Conservation (phyloP, 1,140 invertebrate species). For the Choristoneura fumiferana region DNA sequence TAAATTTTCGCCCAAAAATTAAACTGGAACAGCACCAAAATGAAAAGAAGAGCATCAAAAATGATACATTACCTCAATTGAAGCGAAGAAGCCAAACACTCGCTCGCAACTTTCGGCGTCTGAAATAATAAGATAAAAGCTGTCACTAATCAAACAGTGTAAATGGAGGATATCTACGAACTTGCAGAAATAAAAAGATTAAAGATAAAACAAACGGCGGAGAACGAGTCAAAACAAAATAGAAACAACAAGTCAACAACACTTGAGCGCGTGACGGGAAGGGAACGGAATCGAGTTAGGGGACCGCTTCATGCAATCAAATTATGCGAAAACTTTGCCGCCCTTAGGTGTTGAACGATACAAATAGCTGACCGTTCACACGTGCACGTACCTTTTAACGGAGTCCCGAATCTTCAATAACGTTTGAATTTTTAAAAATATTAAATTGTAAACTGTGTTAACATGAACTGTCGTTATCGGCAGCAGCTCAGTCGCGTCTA, state of each 20-base stretch:
- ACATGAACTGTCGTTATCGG: slow-evolving; percentile 64
- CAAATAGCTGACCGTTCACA: slow-evolving; percentile 20
- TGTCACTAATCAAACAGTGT: slow-evolving; percentile 21
- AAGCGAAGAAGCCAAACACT: neutral
- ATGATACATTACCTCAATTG: slow-evolving; percentile 42
- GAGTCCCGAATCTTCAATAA: neutral
- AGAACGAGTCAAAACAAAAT: slow-evolving; percentile 55
- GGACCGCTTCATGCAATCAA: slow-evolving; percentile 55
- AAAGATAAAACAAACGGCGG: slow-evolving; percentile 31
- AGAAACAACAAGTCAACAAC: slow-evolving; percentile 70
- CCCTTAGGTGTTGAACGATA: slow-evolving; percentile 9
- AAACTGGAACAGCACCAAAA: slow-evolving; percentile 18
- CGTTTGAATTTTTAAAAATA: slow-evolving; percentile 37
- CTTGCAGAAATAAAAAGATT: slow-evolving; percentile 19
- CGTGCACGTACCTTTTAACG: slow-evolving; percentile 42
- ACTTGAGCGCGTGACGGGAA: slow-evolving; percentile 59
- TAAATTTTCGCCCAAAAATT: too few relatives aligned
- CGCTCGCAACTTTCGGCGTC: slow-evolving; percentile 27
- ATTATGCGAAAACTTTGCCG: slow-evolving; percentile 46
- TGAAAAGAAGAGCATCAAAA: slow-evolving; percentile 21
- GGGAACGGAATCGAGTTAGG: slow-evolving; percentile 53
- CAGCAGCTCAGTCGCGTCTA: slow-evolving; percentile 73
- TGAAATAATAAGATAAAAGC: slow-evolving; percentile 41
- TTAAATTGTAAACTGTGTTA: slow-evolving; percentile 45
- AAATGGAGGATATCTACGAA: slow-evolving; percentile 12